Evolutionary conservation across 2,888 invertebrate species (phyloP).

Genomic region (Ophion ventricosus): DNA sequence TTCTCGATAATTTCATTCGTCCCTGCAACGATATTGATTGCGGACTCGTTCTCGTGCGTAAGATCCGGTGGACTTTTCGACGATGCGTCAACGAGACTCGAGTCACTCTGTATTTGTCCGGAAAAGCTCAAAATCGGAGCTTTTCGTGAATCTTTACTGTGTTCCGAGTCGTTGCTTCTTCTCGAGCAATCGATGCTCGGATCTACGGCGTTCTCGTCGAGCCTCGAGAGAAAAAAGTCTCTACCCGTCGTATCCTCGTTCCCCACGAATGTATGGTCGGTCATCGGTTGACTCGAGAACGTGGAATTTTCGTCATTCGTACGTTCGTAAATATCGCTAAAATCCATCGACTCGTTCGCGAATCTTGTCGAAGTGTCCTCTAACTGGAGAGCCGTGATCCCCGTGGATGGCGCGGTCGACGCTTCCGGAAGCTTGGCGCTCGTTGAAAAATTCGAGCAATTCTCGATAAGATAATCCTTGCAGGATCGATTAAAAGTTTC

Average conservation of each 20-base stretch:
- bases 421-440: slow-evolving; percentile 30
- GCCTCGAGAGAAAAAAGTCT: slow-evolving; percentile 33
- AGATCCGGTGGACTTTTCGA: slow-evolving; percentile 60
- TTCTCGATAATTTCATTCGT: slow-evolving; percentile 74
- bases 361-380: slow-evolving; percentile 66
- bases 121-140: slow-evolving; percentile 64
- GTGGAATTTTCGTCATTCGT: slow-evolving; percentile 12
- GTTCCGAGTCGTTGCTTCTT: slow-evolving; percentile 34
- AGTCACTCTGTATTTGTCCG: slow-evolving; percentile 58
- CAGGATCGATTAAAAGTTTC: slow-evolving; percentile 8
- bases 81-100: slow-evolving; percentile 18
- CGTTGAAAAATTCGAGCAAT: slow-evolving; percentile 49
- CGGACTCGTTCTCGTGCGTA: slow-evolving; percentile 65
- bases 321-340: neutral
- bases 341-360: slow-evolving; percentile 66
- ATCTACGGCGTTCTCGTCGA: slow-evolving; percentile 48
- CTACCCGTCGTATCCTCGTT: neutral
- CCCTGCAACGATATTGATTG: slow-evolving; percentile 77
- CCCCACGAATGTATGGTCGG: too few species aligned
- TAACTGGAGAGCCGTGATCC: slow-evolving; percentile 44
- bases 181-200: slow-evolving; percentile 33
- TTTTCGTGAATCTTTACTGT: slow-evolving; percentile 28
- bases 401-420: slow-evolving; percentile 44
- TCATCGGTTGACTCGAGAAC: neutral
- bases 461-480: slow-evolving; percentile 48